Percentiles rank a stretch among this genome's conserved stretches.
These are phyloP conservation scores for Drosophila lowei DNA, from an alignment of 1,140 invertebrate species.

Conservation along the genomic window DNA sequence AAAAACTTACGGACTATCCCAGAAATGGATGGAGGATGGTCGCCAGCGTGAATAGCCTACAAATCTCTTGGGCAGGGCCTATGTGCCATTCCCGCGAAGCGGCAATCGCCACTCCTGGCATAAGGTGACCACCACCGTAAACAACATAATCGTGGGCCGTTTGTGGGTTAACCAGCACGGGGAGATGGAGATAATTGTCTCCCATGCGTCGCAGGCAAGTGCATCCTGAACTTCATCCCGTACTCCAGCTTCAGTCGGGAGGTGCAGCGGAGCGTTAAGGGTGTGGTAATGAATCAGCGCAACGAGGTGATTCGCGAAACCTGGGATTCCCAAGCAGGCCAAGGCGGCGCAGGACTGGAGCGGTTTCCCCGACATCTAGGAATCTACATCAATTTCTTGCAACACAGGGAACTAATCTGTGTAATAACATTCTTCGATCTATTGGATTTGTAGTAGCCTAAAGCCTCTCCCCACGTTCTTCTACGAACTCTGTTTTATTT, in stretches of 20 bases:
- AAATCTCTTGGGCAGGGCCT: constrained; percentile 94
- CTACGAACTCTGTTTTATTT: too few species aligned
- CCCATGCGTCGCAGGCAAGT: constrained; percentile 93
- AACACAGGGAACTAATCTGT: background rate
- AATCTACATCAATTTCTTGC: constrained; percentile 27
- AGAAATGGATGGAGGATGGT: too few species aligned
- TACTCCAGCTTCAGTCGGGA: constrained; percentile 99
- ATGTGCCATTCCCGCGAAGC: constrained; percentile 89
- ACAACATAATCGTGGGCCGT: constrained; percentile 99
- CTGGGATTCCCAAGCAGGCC: constrained; percentile 97
- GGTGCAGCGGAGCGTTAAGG: constrained; percentile 94
- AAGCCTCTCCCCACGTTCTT: too few species aligned
- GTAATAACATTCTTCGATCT: constrained; percentile 29
- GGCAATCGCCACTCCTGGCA: constrained; percentile 98
- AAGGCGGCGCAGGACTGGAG: constrained; percentile 96
- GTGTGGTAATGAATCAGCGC: constrained; percentile 88
- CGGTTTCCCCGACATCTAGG: constrained; percentile 97
- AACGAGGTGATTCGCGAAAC: constrained; percentile 94
- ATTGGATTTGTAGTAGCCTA: constrained; percentile 4
- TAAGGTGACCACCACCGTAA: constrained; percentile 98
- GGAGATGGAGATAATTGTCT: constrained; percentile 96
- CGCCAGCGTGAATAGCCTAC: too few species aligned
- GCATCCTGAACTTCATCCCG: constrained; percentile 97
- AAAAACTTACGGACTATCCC: too few species aligned
- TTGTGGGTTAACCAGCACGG: constrained; percentile 99